These are phyloP conservation scores for Opisthocomus hoazin DNA, from an alignment of 2,113 vertebrate genomes.

Conservation along the genomic window DNA sequence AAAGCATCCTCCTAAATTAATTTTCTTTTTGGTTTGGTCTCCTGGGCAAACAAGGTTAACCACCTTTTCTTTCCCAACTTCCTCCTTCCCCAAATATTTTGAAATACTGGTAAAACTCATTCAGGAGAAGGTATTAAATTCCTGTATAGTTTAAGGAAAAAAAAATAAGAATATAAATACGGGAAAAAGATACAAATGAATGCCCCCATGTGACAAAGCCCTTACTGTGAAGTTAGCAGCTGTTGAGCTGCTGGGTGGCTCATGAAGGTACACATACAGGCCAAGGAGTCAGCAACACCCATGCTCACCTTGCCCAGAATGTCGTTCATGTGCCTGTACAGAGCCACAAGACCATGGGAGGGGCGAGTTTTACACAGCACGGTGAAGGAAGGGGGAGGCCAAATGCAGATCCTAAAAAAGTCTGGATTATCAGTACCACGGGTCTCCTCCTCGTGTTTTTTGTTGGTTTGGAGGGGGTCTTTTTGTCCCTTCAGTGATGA, in stretches of 20 bases:
- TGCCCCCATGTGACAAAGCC: neutral
- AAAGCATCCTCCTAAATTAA: neutral
- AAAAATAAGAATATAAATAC: neutral
- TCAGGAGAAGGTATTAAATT: neutral
- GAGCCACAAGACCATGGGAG: neutral
- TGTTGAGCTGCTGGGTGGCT: neutral
- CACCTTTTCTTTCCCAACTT: neutral
- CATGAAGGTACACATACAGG: rapidly evolving
- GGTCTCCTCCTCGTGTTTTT: neutral
- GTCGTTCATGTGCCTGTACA: rapidly evolving
- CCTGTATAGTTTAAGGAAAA: neutral
- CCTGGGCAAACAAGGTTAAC: neutral
- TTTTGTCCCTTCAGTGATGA: neutral
- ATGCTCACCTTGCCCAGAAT: neutral
- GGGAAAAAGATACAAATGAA: neutral
- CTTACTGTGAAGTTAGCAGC: neutral
- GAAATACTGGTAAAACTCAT: neutral
- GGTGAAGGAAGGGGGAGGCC: neutral
- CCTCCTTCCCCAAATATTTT: neutral
- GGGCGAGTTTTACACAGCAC: neutral
- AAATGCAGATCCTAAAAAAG: neutral
- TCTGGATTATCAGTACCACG: neutral
- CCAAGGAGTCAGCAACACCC: neutral
- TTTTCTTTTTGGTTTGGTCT: neutral
- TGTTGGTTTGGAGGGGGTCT: neutral